Percentiles rank a stretch among this genome's conserved stretches.
These are phyloP conservation scores for Hymenopus coronatus DNA, from an alignment of 2,888 invertebrate genomes.

Conservation along the genomic window DNA sequence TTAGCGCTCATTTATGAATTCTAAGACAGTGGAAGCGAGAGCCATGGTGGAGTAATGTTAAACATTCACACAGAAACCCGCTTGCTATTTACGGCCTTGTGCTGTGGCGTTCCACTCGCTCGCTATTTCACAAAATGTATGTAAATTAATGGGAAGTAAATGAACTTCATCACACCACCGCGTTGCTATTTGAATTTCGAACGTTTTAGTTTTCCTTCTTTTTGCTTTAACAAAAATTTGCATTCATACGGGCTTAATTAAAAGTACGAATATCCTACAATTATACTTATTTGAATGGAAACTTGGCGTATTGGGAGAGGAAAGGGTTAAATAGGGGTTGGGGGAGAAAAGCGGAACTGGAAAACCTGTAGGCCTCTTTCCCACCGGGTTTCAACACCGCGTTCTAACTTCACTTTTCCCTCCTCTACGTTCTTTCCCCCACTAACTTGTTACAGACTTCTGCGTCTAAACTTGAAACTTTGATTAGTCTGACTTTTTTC, in stretches of 20 bases:
- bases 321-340: background rate
- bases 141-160: conserved; percentile 18
- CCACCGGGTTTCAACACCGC: background rate
- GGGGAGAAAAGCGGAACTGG: no score
- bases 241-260: background rate
- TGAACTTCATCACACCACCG: conserved; percentile 3
- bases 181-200: background rate
- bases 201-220: conserved; percentile 1
- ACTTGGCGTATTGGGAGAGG: background rate
- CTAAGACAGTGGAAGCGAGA: background rate
- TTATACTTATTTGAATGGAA: background rate
- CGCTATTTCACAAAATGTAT: background rate
- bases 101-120: background rate
- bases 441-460: background rate
- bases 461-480: background rate
- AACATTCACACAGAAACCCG: background rate
- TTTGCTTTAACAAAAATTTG: background rate
- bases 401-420: background rate
- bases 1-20: background rate
- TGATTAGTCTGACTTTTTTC: background rate
- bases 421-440: no score
- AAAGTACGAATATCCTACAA: background rate
- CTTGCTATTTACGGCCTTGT: background rate
- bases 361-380: background rate
- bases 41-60: background rate